A percentile compares a stretch with the other conserved stretches of the same genome.
Conservation (phyloP, 2,113 vertebrate species). For the Elgaria multicarinata region DNA sequence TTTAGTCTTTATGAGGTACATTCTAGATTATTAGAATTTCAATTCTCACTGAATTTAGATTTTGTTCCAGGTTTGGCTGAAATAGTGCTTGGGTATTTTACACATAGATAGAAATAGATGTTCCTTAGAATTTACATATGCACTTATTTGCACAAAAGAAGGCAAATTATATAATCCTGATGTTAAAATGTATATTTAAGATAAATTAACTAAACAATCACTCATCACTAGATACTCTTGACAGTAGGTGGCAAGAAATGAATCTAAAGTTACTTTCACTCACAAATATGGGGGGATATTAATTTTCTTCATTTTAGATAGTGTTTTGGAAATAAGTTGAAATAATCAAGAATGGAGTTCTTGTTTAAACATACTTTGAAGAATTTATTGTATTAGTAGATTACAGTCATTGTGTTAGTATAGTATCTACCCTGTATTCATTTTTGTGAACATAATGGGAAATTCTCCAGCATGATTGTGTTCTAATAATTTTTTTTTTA, state of each 20-base stretch:
- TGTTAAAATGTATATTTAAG: conserved; percentile 18
- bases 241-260: conserved; percentile 18
- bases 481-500: conserved; percentile 47
- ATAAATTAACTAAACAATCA: conserved; percentile 21
- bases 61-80: not conserved
- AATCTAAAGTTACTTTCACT: conserved; percentile 25
- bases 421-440: conserved; percentile 67
- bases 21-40: not conserved
- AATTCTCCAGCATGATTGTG: conserved; percentile 48
- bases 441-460: conserved; percentile 69
- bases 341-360: conserved; percentile 60
- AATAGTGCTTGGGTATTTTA: not conserved
- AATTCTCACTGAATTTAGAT: not conserved
- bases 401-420: conserved; percentile 67
- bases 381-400: conserved; percentile 66
- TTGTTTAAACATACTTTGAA: conserved; percentile 55
- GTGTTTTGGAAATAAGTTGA: conserved; percentile 52
- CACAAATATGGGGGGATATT: not conserved
- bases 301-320: conserved; percentile 45
- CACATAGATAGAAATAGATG: not conserved
- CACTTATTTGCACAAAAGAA: conserved; percentile 40
- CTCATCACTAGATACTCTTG: conserved; percentile 16
- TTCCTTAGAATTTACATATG: not conserved
- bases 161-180: conserved; percentile 22
- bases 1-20: not conserved